Conservation (phyloP, 2,888 invertebrate genomes). For the Melipona beecheii region DNA sequence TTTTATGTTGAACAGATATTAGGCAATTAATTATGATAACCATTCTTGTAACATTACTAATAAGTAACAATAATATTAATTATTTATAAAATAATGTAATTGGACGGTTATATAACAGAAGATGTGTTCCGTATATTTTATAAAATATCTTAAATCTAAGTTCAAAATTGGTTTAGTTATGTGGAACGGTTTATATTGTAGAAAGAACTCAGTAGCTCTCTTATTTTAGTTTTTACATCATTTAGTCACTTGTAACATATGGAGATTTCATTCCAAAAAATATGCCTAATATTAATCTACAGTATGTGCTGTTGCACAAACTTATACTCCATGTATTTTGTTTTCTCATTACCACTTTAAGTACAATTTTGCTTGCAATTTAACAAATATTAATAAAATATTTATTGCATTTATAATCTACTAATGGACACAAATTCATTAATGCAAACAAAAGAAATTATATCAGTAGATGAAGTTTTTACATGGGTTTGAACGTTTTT, state of each 20-base stretch:
- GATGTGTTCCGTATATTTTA: constrained; percentile 56
- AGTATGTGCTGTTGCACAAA: constrained; percentile 45
- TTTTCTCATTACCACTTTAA: constrained; percentile 47
- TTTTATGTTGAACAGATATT: constrained; percentile 37
- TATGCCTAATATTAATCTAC: constrained; percentile 64
- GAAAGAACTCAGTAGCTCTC: constrained; percentile 50
- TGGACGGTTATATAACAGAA: constrained; percentile 72
- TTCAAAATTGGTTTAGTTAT: constrained; percentile 59
- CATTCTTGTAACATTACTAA: constrained; percentile 49
- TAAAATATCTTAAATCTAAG: constrained; percentile 67
- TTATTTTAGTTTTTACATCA: constrained; percentile 29
- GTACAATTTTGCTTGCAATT: constrained; percentile 49
- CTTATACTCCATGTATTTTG: constrained; percentile 29
- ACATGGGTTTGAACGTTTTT: constrained; percentile 20
- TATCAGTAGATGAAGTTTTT: constrained; percentile 31
- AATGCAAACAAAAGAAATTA: constrained; percentile 21
- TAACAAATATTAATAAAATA: constrained; percentile 21
- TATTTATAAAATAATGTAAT: constrained; percentile 61
- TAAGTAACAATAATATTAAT: constrained; percentile 59
- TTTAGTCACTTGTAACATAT: constrained; percentile 35
- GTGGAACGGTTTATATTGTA: constrained; percentile 60
- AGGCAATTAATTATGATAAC: constrained; percentile 47
- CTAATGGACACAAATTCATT: constrained; percentile 14
- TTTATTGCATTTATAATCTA: constrained; percentile 18
- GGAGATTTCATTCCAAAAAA: constrained; percentile 52